phyloP scores from a whole-genome alignment of 2,888 invertebrate species.

The Lasiommata megera region DNA sequence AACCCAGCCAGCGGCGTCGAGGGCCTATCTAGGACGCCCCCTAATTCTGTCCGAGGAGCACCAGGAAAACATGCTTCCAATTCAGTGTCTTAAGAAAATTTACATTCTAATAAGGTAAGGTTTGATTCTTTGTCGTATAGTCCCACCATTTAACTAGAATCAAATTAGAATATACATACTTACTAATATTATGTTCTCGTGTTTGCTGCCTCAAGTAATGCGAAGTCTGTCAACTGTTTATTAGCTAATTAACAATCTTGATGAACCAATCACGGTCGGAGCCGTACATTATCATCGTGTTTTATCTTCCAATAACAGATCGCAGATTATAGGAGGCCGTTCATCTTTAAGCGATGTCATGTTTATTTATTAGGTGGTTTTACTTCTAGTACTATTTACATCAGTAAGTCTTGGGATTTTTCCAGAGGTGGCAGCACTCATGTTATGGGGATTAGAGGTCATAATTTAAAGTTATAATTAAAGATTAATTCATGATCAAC shows the following conservation, averaged over 20 bases:
- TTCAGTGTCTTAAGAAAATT: too few relatives aligned
- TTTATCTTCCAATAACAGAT: conserved; percentile 8
- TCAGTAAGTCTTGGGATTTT: not conserved
- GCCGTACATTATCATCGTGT: conserved; percentile 1
- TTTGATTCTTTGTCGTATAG: too few relatives aligned
- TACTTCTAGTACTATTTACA: not conserved
- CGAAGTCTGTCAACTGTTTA: not conserved
- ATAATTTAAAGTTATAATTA: too few relatives aligned
- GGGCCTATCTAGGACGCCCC: too few relatives aligned
- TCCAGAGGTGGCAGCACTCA: too few relatives aligned
- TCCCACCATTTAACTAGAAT: too few relatives aligned
- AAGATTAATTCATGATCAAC: too few relatives aligned
- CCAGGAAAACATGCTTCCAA: too few relatives aligned
- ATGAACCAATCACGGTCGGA: conserved; percentile 13
- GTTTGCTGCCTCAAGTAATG: not conserved
- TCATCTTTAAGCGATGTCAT: conserved; percentile 7
- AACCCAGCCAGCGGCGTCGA: too few relatives aligned
- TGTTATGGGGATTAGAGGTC: too few relatives aligned
- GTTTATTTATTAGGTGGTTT: conserved; percentile 8
- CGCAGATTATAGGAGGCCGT: conserved; percentile 1
- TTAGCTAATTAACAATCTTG: conserved; percentile 12
- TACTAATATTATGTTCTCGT: not conserved
- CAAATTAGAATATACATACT: not conserved
- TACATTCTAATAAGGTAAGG: too few relatives aligned
- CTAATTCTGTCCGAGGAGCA: too few relatives aligned